Evolutionary conservation across 1,140 invertebrate genomes (phyloP), one percentile per base, ranked within the genome.

Genomic region (Littorina saxatilis): DNA sequence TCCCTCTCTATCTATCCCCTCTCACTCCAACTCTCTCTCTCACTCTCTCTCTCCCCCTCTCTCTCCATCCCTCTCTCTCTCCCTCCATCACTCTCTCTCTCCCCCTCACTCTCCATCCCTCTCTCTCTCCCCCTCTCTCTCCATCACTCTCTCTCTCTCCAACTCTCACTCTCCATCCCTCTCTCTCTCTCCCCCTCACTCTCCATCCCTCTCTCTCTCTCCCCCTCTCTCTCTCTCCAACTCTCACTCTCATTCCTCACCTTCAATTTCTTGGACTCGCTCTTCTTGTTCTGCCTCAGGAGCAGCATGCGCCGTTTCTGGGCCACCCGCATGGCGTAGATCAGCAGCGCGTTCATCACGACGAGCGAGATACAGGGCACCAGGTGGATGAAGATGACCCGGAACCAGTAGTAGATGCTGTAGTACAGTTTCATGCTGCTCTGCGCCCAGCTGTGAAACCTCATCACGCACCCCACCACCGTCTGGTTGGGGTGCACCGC

Each of bases 381-480:
- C 80, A 98, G 92, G 90, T 99, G 96, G 23, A 99, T 97, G 92
- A 97, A 98, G 20, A 98, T 92, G 9, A 98, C 96, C 4, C 98
- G 94, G 90, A 98, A 98, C 87, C 95, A 94, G 91, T 90, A 98
- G 92, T 97, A 98, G 1, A 94, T 92, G 43, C 95, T 95, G 92
- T 95, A 97, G 91, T 98, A 98, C 1, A 95, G 90, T 88, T 96
- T 94, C 52, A 94, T 89, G 0, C 95, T 95, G 5, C 96, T 86
- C 35, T 93, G 50, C 3, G 86, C 80, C 88, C 90, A 91, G 1
- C 81, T 74, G 15, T 74, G 80, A 13, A 75, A 43, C n/a, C 32
- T 37, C 27, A 82, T 78, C 2, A 82, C 35, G 82, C 91, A 91
- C 0, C 85, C 88, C 39, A 74, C 63, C 0, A 90, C 81, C 0